Evolutionary conservation across 2,888 invertebrate species (phyloP).

Genomic region (Nasonovia ribisnigri): DNA sequence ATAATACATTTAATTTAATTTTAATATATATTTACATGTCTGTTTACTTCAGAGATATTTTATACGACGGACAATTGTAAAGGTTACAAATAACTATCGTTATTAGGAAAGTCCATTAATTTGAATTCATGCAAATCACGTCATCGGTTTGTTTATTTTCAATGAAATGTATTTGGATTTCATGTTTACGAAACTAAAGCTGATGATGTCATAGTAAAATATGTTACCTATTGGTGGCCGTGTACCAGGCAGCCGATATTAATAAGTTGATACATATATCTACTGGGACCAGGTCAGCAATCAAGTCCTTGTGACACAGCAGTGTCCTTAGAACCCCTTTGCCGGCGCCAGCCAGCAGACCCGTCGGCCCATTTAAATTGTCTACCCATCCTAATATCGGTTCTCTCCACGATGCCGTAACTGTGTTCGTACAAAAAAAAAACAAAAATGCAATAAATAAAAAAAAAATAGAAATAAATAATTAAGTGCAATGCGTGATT

Average conservation of each 20-base stretch:
- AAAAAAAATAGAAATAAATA: constrained; percentile 25
- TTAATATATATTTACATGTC: not conserved
- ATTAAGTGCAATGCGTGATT: constrained; percentile 8
- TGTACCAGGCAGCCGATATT: constrained; percentile 73
- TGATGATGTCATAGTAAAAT: not conserved
- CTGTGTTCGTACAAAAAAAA: constrained; percentile 71
- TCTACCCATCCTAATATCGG: constrained; percentile 91
- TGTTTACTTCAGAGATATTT: not conserved
- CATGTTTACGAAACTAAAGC: not conserved
- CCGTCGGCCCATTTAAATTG: constrained; percentile 90
- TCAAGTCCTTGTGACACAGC: constrained; percentile 71
- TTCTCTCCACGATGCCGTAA: constrained; percentile 83
- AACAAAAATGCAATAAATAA: constrained; percentile 13
- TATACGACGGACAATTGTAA: not conserved
- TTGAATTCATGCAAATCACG: not conserved
- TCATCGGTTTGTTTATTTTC: not conserved
- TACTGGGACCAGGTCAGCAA: constrained; percentile 71
- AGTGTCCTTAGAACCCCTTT: constrained; percentile 73
- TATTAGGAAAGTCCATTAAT: not conserved
- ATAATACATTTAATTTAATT: not conserved
- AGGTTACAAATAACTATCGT: too few relatives aligned
- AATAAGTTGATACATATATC: constrained; percentile 73
- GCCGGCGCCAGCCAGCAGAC: constrained; percentile 73
- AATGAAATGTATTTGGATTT: not conserved
- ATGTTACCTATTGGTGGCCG: constrained; percentile 70